Base-by-base conservation (phyloP, 2,888 invertebrate genomes). In the Caradrina kadenii region DNA sequence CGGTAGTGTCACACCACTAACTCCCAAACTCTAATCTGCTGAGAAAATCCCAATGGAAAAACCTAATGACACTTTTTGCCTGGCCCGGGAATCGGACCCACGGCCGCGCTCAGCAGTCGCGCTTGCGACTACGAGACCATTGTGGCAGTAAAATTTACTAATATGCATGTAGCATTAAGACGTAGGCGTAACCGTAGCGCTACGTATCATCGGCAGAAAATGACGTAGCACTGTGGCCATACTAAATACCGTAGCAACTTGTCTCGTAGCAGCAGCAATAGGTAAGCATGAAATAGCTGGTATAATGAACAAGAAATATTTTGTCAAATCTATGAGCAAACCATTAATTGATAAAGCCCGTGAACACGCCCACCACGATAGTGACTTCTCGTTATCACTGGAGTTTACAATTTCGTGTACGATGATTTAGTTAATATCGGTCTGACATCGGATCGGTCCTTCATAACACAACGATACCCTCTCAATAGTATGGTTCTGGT, bases 251-350 rank as follows among this genome's bases (percentile, higher is more conserved):
- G 71, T 73, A 73, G 73, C 73, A 65, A 42, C 55, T 35, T 13
- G 22, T 56, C 48, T 22, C 69, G 69, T 69, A 69, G 69, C 75
- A 74, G 58, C 31, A 58, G 73, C 68, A 75, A 73, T 74, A 67
- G 68, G 74, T 73, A 45, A 73, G 56, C 74, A 69, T 69, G 31
- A 65, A 72, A 45, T 19, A 19, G 59, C 48, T 49, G 52, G 63
- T 49, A 22, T 65, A 59, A 52, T 61, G 11, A 52, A 52, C 35
- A 39, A 45, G 26, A 21, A 65, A 52, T 65, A 45, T 45, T 45
- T 71, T 21, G 73, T 65, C 50, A 72, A 71, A 71, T 67, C 26
- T 31, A 17, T 55, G 39, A 26, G 67, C 19, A 49, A 26, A 21
- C 67, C 49, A 55, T 49, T 39, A 55, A 67, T 56, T 52, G 70